A percentile compares a stretch with the other conserved stretches of the same genome.
phyloP scores from a whole-genome alignment of 2,113 vertebrate genomes.

The Pteropus alecto region DNA sequence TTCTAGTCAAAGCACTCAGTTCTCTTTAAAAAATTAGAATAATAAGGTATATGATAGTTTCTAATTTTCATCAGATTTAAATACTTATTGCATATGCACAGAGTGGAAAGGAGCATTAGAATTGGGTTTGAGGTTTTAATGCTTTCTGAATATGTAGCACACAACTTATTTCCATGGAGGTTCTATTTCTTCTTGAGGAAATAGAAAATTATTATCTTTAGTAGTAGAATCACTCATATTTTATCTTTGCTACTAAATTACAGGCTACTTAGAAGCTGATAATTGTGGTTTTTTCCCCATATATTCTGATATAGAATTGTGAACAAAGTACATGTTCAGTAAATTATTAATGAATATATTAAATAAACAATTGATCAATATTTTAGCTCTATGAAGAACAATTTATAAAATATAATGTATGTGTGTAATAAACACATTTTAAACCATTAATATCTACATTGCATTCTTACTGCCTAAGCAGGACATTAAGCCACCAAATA shows the following conservation, averaged over 20 bases:
- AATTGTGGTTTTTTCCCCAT: neutral
- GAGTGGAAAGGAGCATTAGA: neutral
- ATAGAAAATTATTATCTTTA: constrained; percentile 6
- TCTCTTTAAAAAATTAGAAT: neutral
- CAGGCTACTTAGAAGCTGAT: neutral
- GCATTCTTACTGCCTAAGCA: neutral
- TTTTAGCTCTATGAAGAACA: neutral
- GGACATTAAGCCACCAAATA: neutral
- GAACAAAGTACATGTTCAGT: neutral
- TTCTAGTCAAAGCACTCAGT: neutral
- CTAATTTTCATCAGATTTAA: constrained; percentile 33
- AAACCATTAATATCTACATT: neutral
- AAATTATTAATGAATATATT: constrained; percentile 33
- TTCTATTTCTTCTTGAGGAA: neutral
- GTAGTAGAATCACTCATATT: neutral
- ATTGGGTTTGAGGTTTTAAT: neutral
- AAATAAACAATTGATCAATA: neutral
- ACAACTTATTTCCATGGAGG: neutral
- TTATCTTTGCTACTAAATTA: neutral
- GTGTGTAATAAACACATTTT: neutral
- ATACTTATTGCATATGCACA: neutral
- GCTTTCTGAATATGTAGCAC: neutral
- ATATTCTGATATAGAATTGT: neutral
- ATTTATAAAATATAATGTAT: neutral
- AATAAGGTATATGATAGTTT: neutral